Base-by-base conservation (phyloP, 2,113 vertebrate genomes). In the Atractosteus spatula region DNA sequence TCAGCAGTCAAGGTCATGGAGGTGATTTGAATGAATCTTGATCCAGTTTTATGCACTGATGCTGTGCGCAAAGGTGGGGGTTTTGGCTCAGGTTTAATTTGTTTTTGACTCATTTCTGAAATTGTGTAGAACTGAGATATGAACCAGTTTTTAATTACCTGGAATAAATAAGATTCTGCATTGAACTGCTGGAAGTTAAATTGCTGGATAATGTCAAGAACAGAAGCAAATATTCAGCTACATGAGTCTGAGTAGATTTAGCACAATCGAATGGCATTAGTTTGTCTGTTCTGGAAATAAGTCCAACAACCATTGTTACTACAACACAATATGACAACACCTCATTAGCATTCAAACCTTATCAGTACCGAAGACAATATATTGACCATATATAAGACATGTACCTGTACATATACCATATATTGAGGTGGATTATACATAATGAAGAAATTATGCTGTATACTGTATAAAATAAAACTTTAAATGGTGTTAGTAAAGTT, bases 1-100 rank as follows among this genome's bases (percentile, higher is more conserved):
- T 84, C 81, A 78, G 79, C 73, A 76, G 83, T 82, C 72, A 78
- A 74, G 77, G 74, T 82, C 76, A 81, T 70, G 55, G 68, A 71
- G 66, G 79, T 75, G 74, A 72, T 80, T 66, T 66, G 42, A 79
- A 78, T 80, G 76, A 76, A 76, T 69, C 66, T 65, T 54, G 17
- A 67, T 7, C 7, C 69, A 72, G 67, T 81, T 80, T 81, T 79
- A 57, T 75, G 57, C 5, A 71, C 81, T 68, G 74, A 82, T 70
- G 76, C 71, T n/a, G 74, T 55, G 51, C 57, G 71, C 74, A 41
- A 44, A 54, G 47, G 43, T n/a, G 4, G 17, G 7, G 10, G 14
- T 41, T 64, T 16, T 14, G 4, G 12, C 17, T 54, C 66, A 6
- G 7, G 16, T n/a, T 68, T 69, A 16, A 73, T 69, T 74, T 69